Conservation (phyloP, 2,888 invertebrate genomes). For the Chloroclysta siterata region DNA sequence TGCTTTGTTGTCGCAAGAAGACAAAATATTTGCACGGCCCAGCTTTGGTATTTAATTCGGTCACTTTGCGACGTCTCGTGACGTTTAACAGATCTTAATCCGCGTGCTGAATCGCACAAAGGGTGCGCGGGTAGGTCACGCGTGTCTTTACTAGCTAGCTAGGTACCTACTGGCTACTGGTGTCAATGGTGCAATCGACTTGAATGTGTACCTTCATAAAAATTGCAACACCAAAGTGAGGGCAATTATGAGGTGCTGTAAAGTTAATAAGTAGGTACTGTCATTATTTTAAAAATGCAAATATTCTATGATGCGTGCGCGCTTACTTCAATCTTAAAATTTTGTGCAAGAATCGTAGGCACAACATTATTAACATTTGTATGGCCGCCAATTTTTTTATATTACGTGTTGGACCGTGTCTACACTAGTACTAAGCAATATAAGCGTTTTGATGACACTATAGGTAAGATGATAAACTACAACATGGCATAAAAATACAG, state of each 20-base stretch:
- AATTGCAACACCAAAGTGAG: slow-evolving; percentile 46
- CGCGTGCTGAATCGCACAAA: slow-evolving; percentile 61
- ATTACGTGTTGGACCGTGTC: neutral
- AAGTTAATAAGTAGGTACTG: slow-evolving; percentile 30
- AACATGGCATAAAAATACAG: neutral
- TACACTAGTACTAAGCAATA: neutral
- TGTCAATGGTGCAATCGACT: slow-evolving; percentile 46
- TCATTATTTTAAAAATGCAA: slow-evolving; percentile 13
- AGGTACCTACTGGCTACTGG: neutral
- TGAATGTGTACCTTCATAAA: slow-evolving; percentile 49
- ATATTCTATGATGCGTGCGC: neutral
- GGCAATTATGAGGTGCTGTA: slow-evolving; percentile 33
- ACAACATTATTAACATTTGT: neutral
- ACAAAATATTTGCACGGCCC: too few relatives aligned
- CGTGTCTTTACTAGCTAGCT: slow-evolving; percentile 33
- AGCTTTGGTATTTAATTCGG: slow-evolving; percentile 2
- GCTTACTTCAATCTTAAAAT: neutral
- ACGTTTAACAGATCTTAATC: slow-evolving; percentile 49
- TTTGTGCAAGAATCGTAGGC: neutral
- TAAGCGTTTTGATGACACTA: too few relatives aligned
- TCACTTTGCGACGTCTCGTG: slow-evolving; percentile 37
- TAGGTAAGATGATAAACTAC: too few relatives aligned
- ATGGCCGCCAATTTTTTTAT: neutral
- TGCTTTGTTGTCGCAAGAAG: too few relatives aligned
- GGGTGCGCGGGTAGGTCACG: slow-evolving; percentile 60